phyloP scores from a whole-genome alignment of 1,140 invertebrate species.

The Euglossa dilemma region DNA sequence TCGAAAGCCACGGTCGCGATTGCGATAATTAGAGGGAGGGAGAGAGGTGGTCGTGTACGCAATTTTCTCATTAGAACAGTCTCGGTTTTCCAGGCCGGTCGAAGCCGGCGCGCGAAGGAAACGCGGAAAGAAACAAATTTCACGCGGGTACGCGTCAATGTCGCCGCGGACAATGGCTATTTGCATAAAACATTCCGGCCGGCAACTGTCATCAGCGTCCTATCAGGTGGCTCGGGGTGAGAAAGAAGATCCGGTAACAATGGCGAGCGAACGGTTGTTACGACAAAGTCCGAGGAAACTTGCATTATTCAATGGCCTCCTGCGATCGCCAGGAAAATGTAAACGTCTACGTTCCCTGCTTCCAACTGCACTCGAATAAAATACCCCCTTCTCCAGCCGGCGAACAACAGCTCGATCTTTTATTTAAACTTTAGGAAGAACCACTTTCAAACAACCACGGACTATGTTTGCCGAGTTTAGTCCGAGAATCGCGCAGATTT shows the following conservation, averaged over 20 bases:
- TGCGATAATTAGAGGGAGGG: conserved; percentile 11
- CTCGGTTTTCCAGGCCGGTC: conserved; percentile 11
- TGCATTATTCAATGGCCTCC: conserved; percentile 47
- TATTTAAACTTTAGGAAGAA: not conserved
- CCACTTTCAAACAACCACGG: no score
- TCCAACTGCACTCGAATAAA: conserved; percentile 10
- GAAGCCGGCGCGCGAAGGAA: conserved; percentile 17
- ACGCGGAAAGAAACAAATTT: conserved; percentile 67
- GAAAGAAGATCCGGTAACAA: conserved; percentile 62
- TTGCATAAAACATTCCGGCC: conserved; percentile 74
- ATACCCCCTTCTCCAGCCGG: not conserved
- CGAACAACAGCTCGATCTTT: not conserved
- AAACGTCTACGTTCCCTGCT: conserved; percentile 34
- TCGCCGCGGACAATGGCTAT: conserved; percentile 72
- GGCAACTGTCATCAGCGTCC: conserved; percentile 57
- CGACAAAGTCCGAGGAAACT: conserved; percentile 48
- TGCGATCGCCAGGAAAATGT: conserved; percentile 34
- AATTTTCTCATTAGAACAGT: conserved; percentile 42
- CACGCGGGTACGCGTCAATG: conserved; percentile 65
- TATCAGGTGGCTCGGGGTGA: conserved; percentile 43
- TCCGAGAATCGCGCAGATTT: no score
- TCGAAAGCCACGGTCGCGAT: conserved; percentile 38
- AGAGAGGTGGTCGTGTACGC: conserved; percentile 12
- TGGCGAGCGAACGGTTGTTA: conserved; percentile 54
- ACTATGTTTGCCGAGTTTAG: no score